Conservation (phyloP, 2,113 vertebrate genomes). For the Coptodon rendalli region DNA sequence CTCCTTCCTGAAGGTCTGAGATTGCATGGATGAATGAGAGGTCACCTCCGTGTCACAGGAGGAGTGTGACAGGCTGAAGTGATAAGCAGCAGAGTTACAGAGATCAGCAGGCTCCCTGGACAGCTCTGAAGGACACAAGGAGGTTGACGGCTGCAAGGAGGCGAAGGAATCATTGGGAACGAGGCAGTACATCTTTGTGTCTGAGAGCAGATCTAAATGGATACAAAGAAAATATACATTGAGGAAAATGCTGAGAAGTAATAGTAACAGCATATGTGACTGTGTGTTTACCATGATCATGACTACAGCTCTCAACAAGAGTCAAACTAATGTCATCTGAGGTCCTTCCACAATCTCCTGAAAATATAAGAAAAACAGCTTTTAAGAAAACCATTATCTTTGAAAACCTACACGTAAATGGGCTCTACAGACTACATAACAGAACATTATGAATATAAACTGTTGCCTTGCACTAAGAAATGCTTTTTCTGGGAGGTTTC, state of each 20-base stretch:
- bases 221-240: neutral
- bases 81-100: conserved; percentile 79
- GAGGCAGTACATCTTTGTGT: conserved; percentile 93
- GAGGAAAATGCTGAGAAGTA: neutral
- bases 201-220: conserved; percentile 83
- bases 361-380: conserved; percentile 12
- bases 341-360: conserved; percentile 87
- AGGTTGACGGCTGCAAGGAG: conserved; percentile 92
- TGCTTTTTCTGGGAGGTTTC: neutral
- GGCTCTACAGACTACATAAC: neutral
- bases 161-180: conserved; percentile 95
- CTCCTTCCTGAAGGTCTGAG: conserved; percentile 92
- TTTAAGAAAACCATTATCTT: neutral
- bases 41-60: conserved; percentile 83
- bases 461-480: neutral
- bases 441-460: neutral
- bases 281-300: conserved; percentile 85
- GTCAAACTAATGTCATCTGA: conserved; percentile 95
- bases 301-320: conserved; percentile 92
- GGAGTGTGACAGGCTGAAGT: conserved; percentile 82
- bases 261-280: neutral
- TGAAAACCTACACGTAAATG: neutral
- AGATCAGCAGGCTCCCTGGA: conserved; percentile 77
- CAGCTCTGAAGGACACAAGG: conserved; percentile 86
- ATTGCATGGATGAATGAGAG: conserved; percentile 81